These are phyloP conservation scores for Pyrrhosoma nymphula DNA, from an alignment of 2,888 invertebrate genomes.

Conservation along the genomic window DNA sequence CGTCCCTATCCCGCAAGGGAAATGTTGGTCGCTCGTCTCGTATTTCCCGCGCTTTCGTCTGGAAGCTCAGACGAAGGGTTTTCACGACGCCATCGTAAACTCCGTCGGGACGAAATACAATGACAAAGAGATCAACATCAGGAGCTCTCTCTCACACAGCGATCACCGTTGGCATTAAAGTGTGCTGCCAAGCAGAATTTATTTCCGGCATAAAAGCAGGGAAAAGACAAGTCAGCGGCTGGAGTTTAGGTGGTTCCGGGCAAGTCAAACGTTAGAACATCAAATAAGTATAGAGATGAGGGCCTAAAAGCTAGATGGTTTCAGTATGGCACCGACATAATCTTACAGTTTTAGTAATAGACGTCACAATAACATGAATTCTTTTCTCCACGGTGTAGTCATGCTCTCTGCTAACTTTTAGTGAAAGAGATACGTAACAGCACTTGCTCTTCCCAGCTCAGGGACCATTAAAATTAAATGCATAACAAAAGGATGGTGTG, in stretches of 20 bases:
- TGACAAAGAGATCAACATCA: neutral
- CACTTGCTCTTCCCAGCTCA: too few relatives aligned
- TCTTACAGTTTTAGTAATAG: too few relatives aligned
- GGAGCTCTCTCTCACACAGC: neutral
- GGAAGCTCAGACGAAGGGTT: neutral
- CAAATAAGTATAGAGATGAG: neutral
- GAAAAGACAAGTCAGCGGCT: neutral
- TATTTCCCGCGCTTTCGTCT: neutral
- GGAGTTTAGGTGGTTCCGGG: neutral
- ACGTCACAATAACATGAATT: too few relatives aligned
- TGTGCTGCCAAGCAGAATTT: neutral
- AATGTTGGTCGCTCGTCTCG: neutral
- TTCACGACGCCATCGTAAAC: neutral
- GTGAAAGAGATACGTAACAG: too few relatives aligned
- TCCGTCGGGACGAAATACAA: neutral
- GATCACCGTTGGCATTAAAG: neutral
- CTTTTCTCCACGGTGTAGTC: too few relatives aligned
- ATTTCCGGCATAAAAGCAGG: neutral
- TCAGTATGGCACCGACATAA: too few relatives aligned
- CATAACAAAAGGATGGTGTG: too few relatives aligned
- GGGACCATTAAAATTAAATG: too few relatives aligned
- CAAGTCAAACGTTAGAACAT: neutral
- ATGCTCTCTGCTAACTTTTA: too few relatives aligned
- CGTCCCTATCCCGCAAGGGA: neutral
- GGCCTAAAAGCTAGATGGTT: too few relatives aligned